These are phyloP conservation scores for Gallinago nigripennis DNA, from an alignment of 2,797 vertebrate species.

Conservation along the genomic window DNA sequence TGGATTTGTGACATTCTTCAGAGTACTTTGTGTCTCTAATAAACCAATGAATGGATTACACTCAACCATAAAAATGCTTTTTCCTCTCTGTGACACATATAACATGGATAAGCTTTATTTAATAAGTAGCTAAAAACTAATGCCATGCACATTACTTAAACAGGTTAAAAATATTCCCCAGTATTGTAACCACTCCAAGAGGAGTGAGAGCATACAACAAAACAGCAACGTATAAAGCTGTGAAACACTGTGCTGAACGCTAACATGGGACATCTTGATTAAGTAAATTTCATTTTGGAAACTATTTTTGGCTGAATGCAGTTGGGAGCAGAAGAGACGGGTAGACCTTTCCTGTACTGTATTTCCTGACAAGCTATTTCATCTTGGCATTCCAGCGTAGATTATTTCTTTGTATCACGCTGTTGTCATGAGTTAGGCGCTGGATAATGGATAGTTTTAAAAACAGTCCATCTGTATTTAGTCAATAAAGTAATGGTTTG, in stretches of 20 bases:
- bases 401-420: constrained; percentile 4
- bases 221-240: not conserved
- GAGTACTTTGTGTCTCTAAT: constrained; percentile 43
- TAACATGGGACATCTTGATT: not conserved
- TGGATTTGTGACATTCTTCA: constrained; percentile 64
- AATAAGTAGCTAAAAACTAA: constrained; percentile 25
- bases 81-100: not conserved
- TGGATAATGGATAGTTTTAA: constrained; percentile 35
- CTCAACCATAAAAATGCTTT: not conserved
- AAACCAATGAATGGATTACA: constrained; percentile 58
- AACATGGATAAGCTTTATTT: constrained; percentile 19
- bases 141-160: not conserved
- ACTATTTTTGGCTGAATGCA: not conserved
- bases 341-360: not conserved
- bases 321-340: not conserved
- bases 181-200: not conserved
- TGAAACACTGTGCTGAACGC: not conserved
- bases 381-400: constrained; percentile 8
- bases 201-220: not conserved
- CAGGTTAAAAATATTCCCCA: not conserved
- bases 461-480: constrained; percentile 46
- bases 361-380: constrained; percentile 22
- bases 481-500: constrained; percentile 51
- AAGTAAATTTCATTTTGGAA: not conserved
- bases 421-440: constrained; percentile 25